Evolutionary conservation across 2,113 vertebrate genomes (phyloP), one percentile per base, ranked within the genome.

Genomic region (Thinocorus orbignyianus): DNA sequence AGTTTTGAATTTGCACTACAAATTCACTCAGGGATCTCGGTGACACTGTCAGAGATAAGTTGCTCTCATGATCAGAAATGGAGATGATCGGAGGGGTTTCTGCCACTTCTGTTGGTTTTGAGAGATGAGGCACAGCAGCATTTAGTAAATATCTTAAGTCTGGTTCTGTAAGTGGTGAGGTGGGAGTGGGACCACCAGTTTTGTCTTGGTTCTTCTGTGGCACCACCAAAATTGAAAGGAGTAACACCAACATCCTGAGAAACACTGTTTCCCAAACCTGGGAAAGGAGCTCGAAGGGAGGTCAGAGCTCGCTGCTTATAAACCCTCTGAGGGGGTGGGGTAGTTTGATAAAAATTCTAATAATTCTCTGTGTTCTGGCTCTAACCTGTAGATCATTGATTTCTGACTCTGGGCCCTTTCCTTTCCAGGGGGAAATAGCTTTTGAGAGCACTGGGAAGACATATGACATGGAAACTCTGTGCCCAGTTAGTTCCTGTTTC

Each of bases 91-190:
- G 33, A 3, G 8, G 0, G 0, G 8, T 48, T 73, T 42, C 60
- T 77, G 13, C 10, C 25, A 6, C 13, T 44, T 3, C 2, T 10
- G 42, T 15, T 25, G 17, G 5, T 51, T 33, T 55, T 48, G 54
- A n/a, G 70, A 81, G 54, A 19, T 3, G 6, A 52, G 35, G 11
- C 26, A 28, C 23, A 7, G 37, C 24, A 41, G 49, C 33, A 31
- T 37, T 65, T 7, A 23, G n/a, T 19, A 23, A 46, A 13, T 44
- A 9, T 15, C 31, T 48, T 17, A 8, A 11, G 6, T 20, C 6
- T 0, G 1, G 9, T 8, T 10, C 41, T 44, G 9, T 83, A 25
- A 7, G 23, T 1, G 37, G 10, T 11, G 7, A 10, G 10, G 6
- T 55, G 39, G 58, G 14, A 60, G 17, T 8, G 17, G 76, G 31